Evolutionary conservation across 2,888 invertebrate genomes (phyloP).

Genomic region (Megamerina dolium): DNA sequence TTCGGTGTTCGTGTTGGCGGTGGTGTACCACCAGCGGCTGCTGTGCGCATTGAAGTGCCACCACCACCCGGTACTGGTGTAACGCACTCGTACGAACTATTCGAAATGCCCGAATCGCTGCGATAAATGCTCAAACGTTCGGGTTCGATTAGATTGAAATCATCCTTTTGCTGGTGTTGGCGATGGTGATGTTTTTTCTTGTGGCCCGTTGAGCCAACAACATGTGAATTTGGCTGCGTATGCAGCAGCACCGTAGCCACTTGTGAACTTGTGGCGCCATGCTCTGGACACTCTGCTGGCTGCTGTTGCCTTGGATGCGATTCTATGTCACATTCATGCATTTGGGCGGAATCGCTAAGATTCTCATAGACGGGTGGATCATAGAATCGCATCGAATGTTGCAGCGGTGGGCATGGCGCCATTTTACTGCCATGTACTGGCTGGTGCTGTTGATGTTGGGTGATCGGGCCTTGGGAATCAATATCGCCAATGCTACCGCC

Average conservation of each 20-base stretch:
- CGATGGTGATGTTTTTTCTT: conserved; percentile 45
- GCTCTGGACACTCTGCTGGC: too few species aligned
- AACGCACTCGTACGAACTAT: conserved; percentile 53
- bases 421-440: neutral
- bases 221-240: conserved; percentile 22
- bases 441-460: conserved; percentile 10
- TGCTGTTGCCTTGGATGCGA: conserved; percentile 25
- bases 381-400: conserved; percentile 35
- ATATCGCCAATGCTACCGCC: conserved; percentile 46
- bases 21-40: conserved; percentile 12
- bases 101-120: conserved; percentile 50
- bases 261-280: conserved; percentile 17
- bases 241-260: conserved; percentile 36
- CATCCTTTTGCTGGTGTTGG: conserved; percentile 42
- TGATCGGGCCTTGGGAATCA: conserved; percentile 30
- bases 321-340: conserved; percentile 52
- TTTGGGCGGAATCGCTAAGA: conserved; percentile 62
- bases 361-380: conserved; percentile 56
- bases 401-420: conserved; percentile 13
- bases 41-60: conserved; percentile 2
- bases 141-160: conserved; percentile 42
- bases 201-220: conserved; percentile 30
- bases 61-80: conserved; percentile 49
- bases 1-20: conserved; percentile 28
- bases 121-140: conserved; percentile 48